Evolutionary conservation across 2,888 invertebrate species (phyloP), one percentile per base, ranked within the genome.

Genomic region (Alviniconcha strummeri): DNA sequence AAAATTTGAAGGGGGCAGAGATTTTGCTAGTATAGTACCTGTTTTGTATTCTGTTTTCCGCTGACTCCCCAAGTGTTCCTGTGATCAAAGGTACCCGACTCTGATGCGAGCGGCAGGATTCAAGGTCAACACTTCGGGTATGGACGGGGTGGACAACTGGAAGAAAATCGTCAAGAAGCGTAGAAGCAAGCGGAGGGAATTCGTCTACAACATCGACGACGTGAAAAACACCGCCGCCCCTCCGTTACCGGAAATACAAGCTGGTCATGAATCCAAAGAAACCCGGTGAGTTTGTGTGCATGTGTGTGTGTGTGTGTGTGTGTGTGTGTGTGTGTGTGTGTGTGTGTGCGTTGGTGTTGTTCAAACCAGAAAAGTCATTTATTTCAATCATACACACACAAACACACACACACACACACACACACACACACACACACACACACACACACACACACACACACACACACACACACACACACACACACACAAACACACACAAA

Each of bases 181-280:
- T 55, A 55, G 6, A 5, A 78, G 77, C 19, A 11, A 11, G 3
- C n/a, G 77, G 11, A 6, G 4, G 7, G 54, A 54, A 15, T 78
- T 78, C 52, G 36, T 78, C 77, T 78, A 78, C 60, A 78, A 78
- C 77, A 60, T 78, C 19, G 19, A 78, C 60, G 77, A 78, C 60
- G 77, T 78, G 19, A 78, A 78, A 36, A 78, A 78, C 60, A 13
- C 56, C 36, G n/a, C 56, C 36, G 60, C 77, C 60, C 57, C 36
- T 36, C 36, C 36, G 0, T 36, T 36, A 1, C 36, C 36, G 36
- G 36, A 36, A 36, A 36, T 36, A 1, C 36, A 36, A 36, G 36
- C n/a, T n/a, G n/a, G n/a, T n/a, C n/a, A n/a, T n/a, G n/a, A n/a
- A n/a, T n/a, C n/a, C n/a, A n/a, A n/a, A n/a, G n/a, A n/a, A n/a